Conservation (phyloP, 2,888 invertebrate genomes). For the Conomelus anceps region DNA sequence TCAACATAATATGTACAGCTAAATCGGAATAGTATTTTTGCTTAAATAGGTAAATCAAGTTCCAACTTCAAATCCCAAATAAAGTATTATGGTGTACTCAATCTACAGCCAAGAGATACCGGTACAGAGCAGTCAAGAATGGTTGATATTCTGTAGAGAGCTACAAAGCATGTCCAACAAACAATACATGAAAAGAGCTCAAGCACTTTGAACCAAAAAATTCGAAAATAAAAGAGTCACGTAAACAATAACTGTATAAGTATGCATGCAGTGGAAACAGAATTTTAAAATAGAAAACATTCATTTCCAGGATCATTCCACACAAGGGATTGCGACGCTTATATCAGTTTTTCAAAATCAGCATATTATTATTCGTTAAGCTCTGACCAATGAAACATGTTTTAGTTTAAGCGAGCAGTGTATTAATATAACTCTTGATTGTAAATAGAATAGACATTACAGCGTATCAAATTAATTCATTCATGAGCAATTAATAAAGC, state of each 20-base stretch:
- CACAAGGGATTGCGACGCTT: not conserved
- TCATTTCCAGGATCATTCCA: not conserved
- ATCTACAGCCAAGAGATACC: not conserved
- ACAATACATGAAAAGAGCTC: not conserved
- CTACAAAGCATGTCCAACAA: not conserved
- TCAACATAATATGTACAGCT: not conserved
- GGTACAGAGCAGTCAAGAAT: not conserved
- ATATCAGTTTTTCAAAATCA: not conserved
- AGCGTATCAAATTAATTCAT: no score
- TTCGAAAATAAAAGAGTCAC: not conserved
- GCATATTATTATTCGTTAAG: not conserved
- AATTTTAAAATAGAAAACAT: not conserved
- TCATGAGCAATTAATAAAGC: no score
- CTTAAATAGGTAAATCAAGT: not conserved
- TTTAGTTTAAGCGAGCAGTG: no score
- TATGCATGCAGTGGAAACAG: not conserved
- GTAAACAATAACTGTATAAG: not conserved
- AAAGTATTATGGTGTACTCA: not conserved
- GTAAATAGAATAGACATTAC: no score
- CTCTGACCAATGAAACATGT: no score
- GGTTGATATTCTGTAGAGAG: not conserved
- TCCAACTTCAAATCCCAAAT: not conserved
- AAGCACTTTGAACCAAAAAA: not conserved
- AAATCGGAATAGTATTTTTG: not conserved
- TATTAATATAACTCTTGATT: no score